These are phyloP conservation scores for Calliscelio sp. DNA, from an alignment of 2,888 invertebrate genomes.

Conservation along the genomic window DNA sequence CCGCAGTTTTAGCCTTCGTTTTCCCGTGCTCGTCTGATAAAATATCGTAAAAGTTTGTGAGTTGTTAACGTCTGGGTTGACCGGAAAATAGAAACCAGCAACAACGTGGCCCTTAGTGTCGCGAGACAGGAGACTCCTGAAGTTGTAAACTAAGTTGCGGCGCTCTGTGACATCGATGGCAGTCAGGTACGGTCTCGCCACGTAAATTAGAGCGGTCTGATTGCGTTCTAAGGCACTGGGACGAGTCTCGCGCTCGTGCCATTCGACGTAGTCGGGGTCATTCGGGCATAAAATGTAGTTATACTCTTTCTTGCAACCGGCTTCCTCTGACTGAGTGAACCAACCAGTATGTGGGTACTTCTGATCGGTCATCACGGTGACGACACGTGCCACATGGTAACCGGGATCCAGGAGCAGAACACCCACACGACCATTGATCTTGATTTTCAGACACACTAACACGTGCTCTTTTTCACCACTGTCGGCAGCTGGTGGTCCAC, in stretches of 20 bases:
- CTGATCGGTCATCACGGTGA: slow-evolving; percentile 95
- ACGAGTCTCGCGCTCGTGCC: slow-evolving; percentile 92
- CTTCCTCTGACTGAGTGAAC: slow-evolving; percentile 94
- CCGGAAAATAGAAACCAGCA: slow-evolving; percentile 95
- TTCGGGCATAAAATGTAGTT: slow-evolving; percentile 91
- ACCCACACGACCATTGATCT: slow-evolving; percentile 91
- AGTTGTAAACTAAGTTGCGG: slow-evolving; percentile 94
- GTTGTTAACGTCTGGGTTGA: slow-evolving; percentile 87
- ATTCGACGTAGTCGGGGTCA: slow-evolving; percentile 92
- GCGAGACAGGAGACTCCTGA: slow-evolving; percentile 92
- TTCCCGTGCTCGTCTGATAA: slow-evolving; percentile 90
- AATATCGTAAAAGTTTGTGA: slow-evolving; percentile 90
- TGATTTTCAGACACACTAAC: slow-evolving; percentile 91
- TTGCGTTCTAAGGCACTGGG: slow-evolving; percentile 88
- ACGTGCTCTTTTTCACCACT: slow-evolving; percentile 95
- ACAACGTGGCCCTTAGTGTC: slow-evolving; percentile 93
- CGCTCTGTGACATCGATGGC: slow-evolving; percentile 95
- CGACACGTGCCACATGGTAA: slow-evolving; percentile 94
- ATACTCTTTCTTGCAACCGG: slow-evolving; percentile 93
- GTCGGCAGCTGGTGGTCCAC: slow-evolving; percentile 86
- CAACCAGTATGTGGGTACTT: slow-evolving; percentile 95
- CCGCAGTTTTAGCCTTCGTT: slow-evolving; percentile 91
- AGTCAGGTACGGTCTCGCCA: slow-evolving; percentile 92
- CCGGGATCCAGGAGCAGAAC: slow-evolving; percentile 95
- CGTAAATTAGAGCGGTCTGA: slow-evolving; percentile 92